Conservation (phyloP, 2,888 invertebrate genomes). For the Rhimphoctona megacephalus region DNA sequence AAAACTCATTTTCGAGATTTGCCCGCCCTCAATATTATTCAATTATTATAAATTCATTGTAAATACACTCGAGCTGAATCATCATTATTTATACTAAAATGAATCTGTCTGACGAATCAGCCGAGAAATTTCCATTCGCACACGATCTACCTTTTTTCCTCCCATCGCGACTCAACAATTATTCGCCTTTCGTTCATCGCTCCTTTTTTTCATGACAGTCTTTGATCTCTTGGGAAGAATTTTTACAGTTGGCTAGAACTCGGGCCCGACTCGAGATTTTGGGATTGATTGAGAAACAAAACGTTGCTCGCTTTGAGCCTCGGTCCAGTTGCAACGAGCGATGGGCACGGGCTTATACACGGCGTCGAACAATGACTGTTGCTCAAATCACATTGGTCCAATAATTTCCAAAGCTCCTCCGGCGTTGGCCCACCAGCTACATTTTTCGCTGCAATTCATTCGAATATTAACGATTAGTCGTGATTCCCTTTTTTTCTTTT, state of each 20-base stretch:
- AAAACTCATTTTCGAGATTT: constrained; percentile 29
- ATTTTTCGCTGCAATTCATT: constrained; percentile 85
- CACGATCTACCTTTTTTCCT: not conserved
- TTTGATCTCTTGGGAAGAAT: constrained; percentile 51
- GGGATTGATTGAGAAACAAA: constrained; percentile 87
- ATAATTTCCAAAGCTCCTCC: constrained; percentile 94
- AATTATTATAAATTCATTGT: not conserved
- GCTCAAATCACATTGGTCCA: constrained; percentile 97
- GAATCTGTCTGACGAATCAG: not conserved
- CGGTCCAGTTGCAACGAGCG: constrained; percentile 85
- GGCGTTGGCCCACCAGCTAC: constrained; percentile 96
- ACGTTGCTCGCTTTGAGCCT: constrained; percentile 87
- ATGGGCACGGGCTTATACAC: constrained; percentile 91
- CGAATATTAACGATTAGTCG: not conserved
- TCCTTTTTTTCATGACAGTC: constrained; percentile 47
- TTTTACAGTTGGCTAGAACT: constrained; percentile 77
- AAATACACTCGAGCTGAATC: not conserved
- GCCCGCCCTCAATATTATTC: not conserved
- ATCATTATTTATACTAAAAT: not conserved
- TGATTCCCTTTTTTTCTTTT: not conserved
- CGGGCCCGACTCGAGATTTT: constrained; percentile 76
- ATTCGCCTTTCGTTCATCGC: constrained; percentile 13
- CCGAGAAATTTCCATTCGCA: not conserved
- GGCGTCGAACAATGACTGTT: constrained; percentile 92
- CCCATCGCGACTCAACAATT: not conserved